phyloP scores from a whole-genome alignment of 2,888 invertebrate species.

The Julus scanicus region DNA sequence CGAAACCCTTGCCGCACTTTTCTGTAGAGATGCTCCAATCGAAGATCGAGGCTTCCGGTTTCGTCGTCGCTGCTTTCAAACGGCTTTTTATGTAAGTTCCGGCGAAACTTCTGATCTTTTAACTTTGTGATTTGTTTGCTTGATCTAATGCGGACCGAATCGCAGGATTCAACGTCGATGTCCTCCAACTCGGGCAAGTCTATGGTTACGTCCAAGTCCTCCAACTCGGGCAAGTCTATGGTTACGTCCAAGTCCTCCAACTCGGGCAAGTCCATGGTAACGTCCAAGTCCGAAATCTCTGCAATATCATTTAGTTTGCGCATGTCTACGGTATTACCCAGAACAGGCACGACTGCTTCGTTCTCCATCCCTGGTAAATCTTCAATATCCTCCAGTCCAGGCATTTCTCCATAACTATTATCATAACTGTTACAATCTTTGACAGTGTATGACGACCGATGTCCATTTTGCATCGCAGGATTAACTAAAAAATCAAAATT shows the following conservation, averaged over 20 bases:
- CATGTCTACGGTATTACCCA: background rate
- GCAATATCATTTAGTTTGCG: background rate
- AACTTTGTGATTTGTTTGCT: background rate
- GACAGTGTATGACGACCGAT: background rate
- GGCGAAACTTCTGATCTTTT: too few relatives aligned
- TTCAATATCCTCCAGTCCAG: background rate
- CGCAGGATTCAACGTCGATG: background rate
- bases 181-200: background rate
- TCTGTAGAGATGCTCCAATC: background rate
- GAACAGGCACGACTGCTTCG: background rate
- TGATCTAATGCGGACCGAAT: background rate
- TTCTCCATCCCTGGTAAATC: background rate
- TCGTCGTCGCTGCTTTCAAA: slow-evolving; percentile 26
- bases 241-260: background rate
- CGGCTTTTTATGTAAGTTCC: background rate
- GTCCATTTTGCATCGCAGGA: background rate
- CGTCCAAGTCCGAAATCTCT: background rate
- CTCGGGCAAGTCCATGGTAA: background rate
- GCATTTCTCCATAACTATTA: background rate
- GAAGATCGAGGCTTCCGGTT: background rate
- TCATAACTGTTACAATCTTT: background rate
- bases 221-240: too few relatives aligned
- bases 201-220: too few relatives aligned
- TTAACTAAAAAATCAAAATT: background rate
- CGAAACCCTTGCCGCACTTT: background rate